A percentile compares a stretch with the other conserved stretches of the same genome.
Evolutionary conservation across 2,888 invertebrate species (phyloP).

Genomic region (Trichopoda pennipes): DNA sequence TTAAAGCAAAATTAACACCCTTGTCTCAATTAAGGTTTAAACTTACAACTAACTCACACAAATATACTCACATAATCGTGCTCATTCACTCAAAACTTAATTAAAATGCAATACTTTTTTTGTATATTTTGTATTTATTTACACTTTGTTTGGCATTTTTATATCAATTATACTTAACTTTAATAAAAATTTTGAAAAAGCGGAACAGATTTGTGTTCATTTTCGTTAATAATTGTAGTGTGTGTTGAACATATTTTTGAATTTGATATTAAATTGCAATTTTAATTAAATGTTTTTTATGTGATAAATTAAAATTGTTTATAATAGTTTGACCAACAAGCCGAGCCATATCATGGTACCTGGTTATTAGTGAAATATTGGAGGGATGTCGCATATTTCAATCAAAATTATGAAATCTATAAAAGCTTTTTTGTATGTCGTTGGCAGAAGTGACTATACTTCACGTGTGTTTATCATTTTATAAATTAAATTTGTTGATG

Average conservation of each 20-base stretch:
- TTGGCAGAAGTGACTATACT: neutral
- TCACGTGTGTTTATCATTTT: neutral
- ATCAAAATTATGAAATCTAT: conserved; percentile 31
- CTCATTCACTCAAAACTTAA: neutral
- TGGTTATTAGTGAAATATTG: neutral
- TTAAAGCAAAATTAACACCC: neutral
- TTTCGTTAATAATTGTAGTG: neutral
- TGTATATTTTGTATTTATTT: conserved; percentile 20
- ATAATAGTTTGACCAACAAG: conserved; percentile 13
- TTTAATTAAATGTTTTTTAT: conserved; percentile 58
- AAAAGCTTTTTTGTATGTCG: conserved; percentile 6
- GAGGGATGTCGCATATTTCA: neutral
- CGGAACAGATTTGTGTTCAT: conserved; percentile 48
- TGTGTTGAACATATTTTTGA: conserved; percentile 12
- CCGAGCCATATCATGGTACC: conserved; percentile 4
- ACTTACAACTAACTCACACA: too few species aligned
- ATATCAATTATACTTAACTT: conserved; percentile 45
- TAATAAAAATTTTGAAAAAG: conserved; percentile 42
- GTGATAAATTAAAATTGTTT: conserved; percentile 28
- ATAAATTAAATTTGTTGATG: neutral
- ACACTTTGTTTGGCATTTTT: conserved; percentile 31
- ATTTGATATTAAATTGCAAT: conserved; percentile 42
- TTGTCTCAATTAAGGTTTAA: neutral
- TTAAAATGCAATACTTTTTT: conserved; percentile 9
- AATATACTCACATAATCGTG: neutral